These are phyloP conservation scores for Bombus pyrosoma DNA, from an alignment of 1,140 invertebrate genomes.

Conservation along the genomic window DNA sequence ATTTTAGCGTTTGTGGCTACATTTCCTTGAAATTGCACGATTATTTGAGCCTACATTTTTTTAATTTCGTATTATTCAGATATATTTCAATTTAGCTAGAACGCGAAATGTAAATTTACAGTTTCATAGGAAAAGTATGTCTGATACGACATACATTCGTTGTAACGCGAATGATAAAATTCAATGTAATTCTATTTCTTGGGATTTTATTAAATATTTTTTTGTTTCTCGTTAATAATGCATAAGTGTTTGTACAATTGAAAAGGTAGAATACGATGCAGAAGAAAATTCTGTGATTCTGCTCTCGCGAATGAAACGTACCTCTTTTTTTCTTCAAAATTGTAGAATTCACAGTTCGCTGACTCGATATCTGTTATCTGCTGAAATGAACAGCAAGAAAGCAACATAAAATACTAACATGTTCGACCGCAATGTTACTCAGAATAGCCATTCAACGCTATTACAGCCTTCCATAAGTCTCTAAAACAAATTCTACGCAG, in stretches of 20 bases:
- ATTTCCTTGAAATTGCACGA: neutral
- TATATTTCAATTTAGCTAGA: neutral
- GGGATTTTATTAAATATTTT: neutral
- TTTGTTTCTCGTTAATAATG: neutral
- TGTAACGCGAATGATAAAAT: no score
- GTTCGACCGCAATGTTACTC: neutral
- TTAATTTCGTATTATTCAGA: neutral
- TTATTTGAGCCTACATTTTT: neutral
- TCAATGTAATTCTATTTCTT: neutral
- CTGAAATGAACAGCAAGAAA: neutral
- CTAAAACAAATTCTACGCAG: conserved; percentile 7
- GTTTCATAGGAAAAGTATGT: no score
- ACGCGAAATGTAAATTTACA: neutral
- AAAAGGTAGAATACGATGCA: neutral
- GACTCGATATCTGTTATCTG: no score
- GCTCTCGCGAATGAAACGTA: neutral
- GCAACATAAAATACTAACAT: neutral
- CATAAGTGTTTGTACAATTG: neutral
- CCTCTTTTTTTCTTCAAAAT: neutral
- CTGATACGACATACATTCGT: no score
- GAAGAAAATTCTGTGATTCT: neutral
- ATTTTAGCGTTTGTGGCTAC: no score
- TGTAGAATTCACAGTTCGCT: no score
- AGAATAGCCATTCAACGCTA: no score
- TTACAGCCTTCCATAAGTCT: neutral